These are phyloP conservation scores for Arge pagana DNA, from an alignment of 2,888 invertebrate genomes.

Conservation along the genomic window DNA sequence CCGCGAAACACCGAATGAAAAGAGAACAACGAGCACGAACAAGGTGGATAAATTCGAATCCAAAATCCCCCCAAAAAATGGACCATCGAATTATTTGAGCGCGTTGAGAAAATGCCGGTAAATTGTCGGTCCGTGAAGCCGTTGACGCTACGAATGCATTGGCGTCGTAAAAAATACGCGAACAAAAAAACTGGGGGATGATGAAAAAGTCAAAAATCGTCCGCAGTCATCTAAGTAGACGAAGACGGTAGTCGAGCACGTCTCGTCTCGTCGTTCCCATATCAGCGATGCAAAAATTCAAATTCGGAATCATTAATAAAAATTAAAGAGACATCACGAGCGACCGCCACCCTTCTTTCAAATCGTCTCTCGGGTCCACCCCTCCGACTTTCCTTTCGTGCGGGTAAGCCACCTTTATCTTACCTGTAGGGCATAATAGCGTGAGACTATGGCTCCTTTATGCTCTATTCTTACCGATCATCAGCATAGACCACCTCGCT, in stretches of 20 bases:
- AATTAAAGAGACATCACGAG: conserved; percentile 58
- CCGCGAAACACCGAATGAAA: too few relatives aligned
- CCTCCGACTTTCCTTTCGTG: conserved; percentile 11
- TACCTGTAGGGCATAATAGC: conserved; percentile 56
- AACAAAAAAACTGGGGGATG: too few relatives aligned
- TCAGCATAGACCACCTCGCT: conserved; percentile 46
- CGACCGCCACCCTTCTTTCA: conserved; percentile 22
- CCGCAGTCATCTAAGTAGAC: conserved; percentile 12
- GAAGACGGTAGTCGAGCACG: conserved; percentile 10
- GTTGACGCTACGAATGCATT: too few relatives aligned
- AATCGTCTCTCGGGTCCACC: conserved; percentile 4
- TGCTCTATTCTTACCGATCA: conserved; percentile 51
- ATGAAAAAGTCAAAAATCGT: too few relatives aligned
- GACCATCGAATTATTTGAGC: too few relatives aligned
- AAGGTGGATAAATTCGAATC: too few relatives aligned
- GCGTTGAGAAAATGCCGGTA: too few relatives aligned
- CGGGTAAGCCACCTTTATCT: conserved; percentile 49
- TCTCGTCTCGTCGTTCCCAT: conserved; percentile 47
- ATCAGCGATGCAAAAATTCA: conserved; percentile 58
- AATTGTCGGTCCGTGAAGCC: too few relatives aligned
- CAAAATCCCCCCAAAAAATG: too few relatives aligned
- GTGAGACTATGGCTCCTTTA: conserved; percentile 58
- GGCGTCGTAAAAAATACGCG: too few relatives aligned
- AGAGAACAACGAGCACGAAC: too few relatives aligned
- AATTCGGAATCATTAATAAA: conserved; percentile 57